phyloP scores from a whole-genome alignment of 2,888 invertebrate genomes.

The Drosophila silvestris region DNA sequence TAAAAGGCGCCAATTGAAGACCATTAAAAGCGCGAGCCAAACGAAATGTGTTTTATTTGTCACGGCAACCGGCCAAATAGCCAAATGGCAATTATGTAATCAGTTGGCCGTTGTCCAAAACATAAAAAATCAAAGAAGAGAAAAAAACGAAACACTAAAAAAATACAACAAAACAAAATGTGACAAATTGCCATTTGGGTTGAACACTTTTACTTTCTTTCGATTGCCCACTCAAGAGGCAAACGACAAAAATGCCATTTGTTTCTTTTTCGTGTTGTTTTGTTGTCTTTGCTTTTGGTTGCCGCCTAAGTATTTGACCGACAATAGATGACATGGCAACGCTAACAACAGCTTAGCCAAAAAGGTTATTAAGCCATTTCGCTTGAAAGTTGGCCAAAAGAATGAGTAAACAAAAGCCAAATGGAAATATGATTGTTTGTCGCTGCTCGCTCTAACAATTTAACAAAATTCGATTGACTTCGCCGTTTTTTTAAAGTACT shows the following conservation, averaged over 20 bases:
- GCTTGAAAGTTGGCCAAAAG: conserved; percentile 40
- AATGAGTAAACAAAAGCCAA: background rate
- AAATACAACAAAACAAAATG: conserved; percentile 44
- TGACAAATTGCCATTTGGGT: conserved; percentile 45
- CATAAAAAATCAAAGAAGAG: conserved; percentile 54
- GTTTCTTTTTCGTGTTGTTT: conserved; percentile 27
- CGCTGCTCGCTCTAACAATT: background rate
- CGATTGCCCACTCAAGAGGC: conserved; percentile 52
- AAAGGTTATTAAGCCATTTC: conserved; percentile 64
- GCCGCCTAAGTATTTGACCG: conserved; percentile 36
- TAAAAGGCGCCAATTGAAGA: conserved; percentile 53
- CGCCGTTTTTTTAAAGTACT: background rate
- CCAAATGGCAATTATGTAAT: conserved; percentile 70
- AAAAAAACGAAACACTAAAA: conserved; percentile 41
- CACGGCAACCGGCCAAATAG: conserved; percentile 53
- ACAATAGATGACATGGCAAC: conserved; percentile 32
- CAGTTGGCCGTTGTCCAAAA: conserved; percentile 33
- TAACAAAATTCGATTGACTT: background rate
- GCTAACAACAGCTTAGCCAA: conserved; percentile 40
- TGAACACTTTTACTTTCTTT: conserved; percentile 77
- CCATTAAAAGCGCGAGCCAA: conserved; percentile 51
- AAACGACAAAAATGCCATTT: conserved; percentile 53
- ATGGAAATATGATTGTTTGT: background rate
- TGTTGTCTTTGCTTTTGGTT: conserved; percentile 6
- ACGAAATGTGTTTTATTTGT: conserved; percentile 64